Evolutionary conservation across 2,113 vertebrate species (phyloP).

Genomic region (Desmodus rotundus): DNA sequence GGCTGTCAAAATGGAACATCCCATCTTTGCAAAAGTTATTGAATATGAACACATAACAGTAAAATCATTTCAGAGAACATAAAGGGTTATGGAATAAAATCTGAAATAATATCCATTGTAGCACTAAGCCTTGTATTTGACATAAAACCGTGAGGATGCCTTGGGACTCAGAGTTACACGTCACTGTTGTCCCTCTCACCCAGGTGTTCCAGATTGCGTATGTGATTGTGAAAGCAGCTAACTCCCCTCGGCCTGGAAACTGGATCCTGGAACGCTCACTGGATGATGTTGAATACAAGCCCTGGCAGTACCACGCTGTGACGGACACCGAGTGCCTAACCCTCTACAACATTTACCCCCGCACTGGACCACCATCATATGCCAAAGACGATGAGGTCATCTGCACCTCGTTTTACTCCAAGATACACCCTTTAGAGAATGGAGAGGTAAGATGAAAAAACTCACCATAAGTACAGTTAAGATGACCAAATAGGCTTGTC

Average conservation of each 20-base stretch:
- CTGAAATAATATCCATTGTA: background rate
- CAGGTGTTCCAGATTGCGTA: conserved; percentile 98
- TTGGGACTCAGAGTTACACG: background rate
- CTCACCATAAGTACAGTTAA: background rate
- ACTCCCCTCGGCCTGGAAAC: conserved; percentile 95
- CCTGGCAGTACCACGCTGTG: conserved; percentile 97
- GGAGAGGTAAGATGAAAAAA: conserved; percentile 91
- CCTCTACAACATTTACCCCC: conserved; percentile 90
- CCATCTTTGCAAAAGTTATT: background rate
- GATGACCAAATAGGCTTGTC: background rate
- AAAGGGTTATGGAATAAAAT: background rate
- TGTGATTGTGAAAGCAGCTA: conserved; percentile 95
- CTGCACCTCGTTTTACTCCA: conserved; percentile 98
- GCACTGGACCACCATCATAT: conserved; percentile 91
- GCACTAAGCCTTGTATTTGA: background rate
- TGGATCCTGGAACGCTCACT: conserved; percentile 96
- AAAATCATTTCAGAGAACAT: conserved; percentile 1
- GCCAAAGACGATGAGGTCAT: conserved; percentile 94
- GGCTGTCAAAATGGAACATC: background rate
- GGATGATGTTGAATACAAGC: conserved; percentile 87
- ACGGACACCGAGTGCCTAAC: conserved; percentile 94
- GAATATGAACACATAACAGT: background rate
- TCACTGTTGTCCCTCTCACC: background rate
- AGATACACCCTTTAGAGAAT: conserved; percentile 96
- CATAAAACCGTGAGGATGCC: background rate